phyloP scores from a whole-genome alignment of 2,113 vertebrate species.

The Gallinago undulata region DNA sequence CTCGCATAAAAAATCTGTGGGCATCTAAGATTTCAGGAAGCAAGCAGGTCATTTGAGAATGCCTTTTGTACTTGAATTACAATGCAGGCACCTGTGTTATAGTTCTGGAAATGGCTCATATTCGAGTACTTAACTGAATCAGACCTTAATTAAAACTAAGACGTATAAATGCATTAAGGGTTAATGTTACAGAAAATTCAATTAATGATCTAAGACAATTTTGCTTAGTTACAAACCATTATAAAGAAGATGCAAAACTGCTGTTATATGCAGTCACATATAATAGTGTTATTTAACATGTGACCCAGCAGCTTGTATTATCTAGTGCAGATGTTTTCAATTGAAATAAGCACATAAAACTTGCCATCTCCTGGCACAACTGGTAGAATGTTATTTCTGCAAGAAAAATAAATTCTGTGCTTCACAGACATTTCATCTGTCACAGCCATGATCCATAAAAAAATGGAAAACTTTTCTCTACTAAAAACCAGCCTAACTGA shows the following conservation, averaged over 20 bases:
- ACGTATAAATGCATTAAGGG: not conserved
- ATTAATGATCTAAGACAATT: not conserved
- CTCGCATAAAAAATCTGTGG: not conserved
- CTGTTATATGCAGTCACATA: not conserved
- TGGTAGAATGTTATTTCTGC: constrained; percentile 29
- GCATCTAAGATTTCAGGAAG: not conserved
- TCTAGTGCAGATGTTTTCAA: constrained; percentile 49
- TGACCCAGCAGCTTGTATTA: constrained; percentile 9
- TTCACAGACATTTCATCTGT: constrained; percentile 30
- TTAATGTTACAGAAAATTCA: constrained; percentile 7
- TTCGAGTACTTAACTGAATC: not conserved
- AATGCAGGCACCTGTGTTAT: not conserved
- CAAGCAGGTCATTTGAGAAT: not conserved
- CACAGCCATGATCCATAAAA: constrained; percentile 37
- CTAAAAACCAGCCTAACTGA: not conserved
- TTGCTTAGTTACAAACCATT: not conserved
- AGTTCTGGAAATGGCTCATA: not conserved
- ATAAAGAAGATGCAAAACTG: not conserved
- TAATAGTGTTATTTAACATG: constrained; percentile 44
- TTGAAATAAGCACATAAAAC: constrained; percentile 37
- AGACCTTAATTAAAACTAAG: not conserved
- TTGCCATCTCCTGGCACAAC: constrained; percentile 29
- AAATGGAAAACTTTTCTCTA: not conserved
- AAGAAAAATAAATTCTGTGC: constrained; percentile 46
- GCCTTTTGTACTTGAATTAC: not conserved